phyloP scores from a whole-genome alignment of 2,888 invertebrate genomes.

The Digitonthophagus gazella region DNA sequence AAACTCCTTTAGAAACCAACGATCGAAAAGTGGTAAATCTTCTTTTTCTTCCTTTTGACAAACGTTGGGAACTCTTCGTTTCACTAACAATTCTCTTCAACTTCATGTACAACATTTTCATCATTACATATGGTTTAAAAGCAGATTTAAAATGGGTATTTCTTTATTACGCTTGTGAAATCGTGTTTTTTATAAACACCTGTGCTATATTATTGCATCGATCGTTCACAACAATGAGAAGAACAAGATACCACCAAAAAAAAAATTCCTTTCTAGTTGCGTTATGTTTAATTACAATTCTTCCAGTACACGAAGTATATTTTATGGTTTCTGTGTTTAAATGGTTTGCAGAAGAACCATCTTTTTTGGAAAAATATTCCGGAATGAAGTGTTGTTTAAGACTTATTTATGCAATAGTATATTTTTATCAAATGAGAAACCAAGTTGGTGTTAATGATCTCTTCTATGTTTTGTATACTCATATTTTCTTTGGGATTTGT shows the following conservation, averaged over 20 bases:
- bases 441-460: constrained; percentile 20
- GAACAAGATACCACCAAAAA: constrained; percentile 19
- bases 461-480: constrained; percentile 11
- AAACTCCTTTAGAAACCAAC: neutral
- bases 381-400: constrained; percentile 13
- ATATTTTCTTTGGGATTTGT: constrained; percentile 14
- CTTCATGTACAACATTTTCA: constrained; percentile 5
- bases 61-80: constrained; percentile 23
- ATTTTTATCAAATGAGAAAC: constrained; percentile 15
- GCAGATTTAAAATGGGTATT: neutral
- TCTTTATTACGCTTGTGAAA: constrained; percentile 20
- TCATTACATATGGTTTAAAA: neutral
- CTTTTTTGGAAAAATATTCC: neutral
- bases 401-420: constrained; percentile 14
- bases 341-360: neutral
- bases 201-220: constrained; percentile 21
- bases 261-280: constrained; percentile 19
- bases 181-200: constrained; percentile 20
- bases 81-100: constrained; percentile 18
- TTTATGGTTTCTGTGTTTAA: constrained; percentile 10
- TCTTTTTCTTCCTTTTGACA: constrained; percentile 25
- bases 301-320: constrained; percentile 20
- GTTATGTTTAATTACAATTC: constrained; percentile 16
- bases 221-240: constrained; percentile 12
- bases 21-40: constrained; percentile 19